Conservation (phyloP, 2,113 vertebrate species). For the Argyrosomus japonicus region DNA sequence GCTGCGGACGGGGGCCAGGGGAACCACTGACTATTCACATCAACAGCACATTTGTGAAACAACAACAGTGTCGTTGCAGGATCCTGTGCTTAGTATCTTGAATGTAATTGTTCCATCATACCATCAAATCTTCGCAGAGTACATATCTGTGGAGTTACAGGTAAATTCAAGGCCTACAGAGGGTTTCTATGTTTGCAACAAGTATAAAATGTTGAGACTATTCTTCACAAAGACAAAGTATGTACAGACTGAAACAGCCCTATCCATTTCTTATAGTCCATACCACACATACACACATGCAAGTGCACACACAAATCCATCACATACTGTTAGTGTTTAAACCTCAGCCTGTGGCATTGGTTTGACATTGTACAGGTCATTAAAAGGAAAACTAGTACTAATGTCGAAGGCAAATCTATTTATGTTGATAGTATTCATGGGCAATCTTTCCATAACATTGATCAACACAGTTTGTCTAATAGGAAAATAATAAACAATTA, state of each 20-base stretch:
- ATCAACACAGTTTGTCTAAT: slow-evolving; percentile 98
- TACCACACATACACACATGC: background rate
- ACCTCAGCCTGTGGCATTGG: slow-evolving; percentile 89
- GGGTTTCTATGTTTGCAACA: background rate
- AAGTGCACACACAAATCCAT: slow-evolving; percentile 12
- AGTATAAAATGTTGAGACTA: background rate
- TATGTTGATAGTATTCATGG: slow-evolving; percentile 97
- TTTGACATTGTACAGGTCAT: slow-evolving; percentile 95
- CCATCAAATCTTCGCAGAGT: slow-evolving; percentile 1
- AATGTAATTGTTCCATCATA: slow-evolving; percentile 26
- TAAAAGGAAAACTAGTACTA: slow-evolving; percentile 92
- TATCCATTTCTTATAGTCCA: background rate
- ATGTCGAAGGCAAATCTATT: slow-evolving; percentile 95
- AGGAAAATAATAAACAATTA: slow-evolving; percentile 99
- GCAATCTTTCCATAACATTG: slow-evolving; percentile 95
- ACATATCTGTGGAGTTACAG: background rate
- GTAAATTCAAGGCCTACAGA: background rate
- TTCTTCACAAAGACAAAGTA: background rate
- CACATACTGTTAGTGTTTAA: slow-evolving; percentile 40
- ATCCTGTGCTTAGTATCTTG: slow-evolving; percentile 25
- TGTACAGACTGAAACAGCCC: background rate
- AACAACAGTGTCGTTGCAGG: slow-evolving; percentile 51
- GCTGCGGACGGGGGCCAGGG: slow-evolving; percentile 58
- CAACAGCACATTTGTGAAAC: slow-evolving; percentile 63
- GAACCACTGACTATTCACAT: slow-evolving; percentile 72